Base-by-base conservation (phyloP, 1,140 invertebrate genomes). In the Nephotettix cincticeps region DNA sequence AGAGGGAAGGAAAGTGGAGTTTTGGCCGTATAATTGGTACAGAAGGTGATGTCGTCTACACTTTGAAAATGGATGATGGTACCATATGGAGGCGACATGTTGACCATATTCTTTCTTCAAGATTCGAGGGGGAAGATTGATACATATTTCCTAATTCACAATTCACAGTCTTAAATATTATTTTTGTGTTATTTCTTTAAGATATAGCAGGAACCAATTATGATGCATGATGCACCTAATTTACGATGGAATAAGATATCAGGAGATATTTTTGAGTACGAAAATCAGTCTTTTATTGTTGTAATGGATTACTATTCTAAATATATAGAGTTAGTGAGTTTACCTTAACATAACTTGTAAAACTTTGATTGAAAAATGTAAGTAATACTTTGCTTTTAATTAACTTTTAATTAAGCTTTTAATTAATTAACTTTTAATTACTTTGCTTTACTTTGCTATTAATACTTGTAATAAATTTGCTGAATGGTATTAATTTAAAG, bases 251-350 rank as follows among this genome's bases (percentile, higher is more conserved):
- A 71, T 73, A 47, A 45, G 73, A 36, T 36, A 45, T 69, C 51
- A 25, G 47, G 56, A 19, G 74, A 77, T 71, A 29, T 79, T 32
- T 75, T 77, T 28, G 29, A 75, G 21, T 45, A 54, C 21, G 27
- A 74, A 17, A 29, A 30, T 1, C 25, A 19, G 19, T 0, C 56
- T 40, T 74, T 51, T 68, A 23, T 74, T 17, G 1, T 74, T 21
- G 56, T 74, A 17, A 43, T 71, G 23, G 71, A 74, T 47, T 66
- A 71, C 43, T 73, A 54, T 54, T 68, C 43, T 6, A 4, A 6
- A 36, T 36, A 36, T 36, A 4, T 1, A 67, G 73, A 58, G 73
- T 21, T 43, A 28, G 67, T 28, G 73, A 74, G 28, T 36, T 74
- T 21, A 63, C 32, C 19, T 11, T 66, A 36, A 51, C 25, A 13